Evolutionary conservation across 1,140 invertebrate genomes (phyloP).

Genomic region (Dermatophagoides farinae): DNA sequence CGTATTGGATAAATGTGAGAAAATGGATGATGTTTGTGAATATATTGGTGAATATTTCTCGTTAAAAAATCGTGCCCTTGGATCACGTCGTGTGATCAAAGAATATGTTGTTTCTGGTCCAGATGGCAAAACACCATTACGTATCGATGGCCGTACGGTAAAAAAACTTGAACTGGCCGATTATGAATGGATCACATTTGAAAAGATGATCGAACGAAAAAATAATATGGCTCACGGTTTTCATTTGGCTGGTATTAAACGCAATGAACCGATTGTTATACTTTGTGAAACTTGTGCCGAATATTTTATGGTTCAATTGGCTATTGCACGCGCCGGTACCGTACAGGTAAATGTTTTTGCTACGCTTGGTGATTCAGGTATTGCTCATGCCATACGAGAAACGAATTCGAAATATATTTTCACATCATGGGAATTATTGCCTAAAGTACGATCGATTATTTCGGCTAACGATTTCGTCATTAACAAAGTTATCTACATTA

Average conservation of each 20-base stretch:
- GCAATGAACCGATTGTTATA: slow-evolving; percentile 58
- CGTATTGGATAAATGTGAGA: not conserved
- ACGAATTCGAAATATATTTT: slow-evolving; percentile 50
- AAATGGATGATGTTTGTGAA: not conserved
- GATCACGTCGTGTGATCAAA: not conserved
- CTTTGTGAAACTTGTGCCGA: slow-evolving; percentile 90
- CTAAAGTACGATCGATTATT: slow-evolving; percentile 8
- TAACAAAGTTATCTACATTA: slow-evolving; percentile 1
- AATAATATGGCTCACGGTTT: slow-evolving; percentile 56
- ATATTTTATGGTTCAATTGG: slow-evolving; percentile 69
- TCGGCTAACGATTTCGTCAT: not conserved
- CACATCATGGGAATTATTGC: slow-evolving; percentile 45
- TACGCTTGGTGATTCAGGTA: slow-evolving; percentile 83
- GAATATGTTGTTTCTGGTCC: not conserved
- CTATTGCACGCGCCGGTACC: slow-evolving; percentile 17
- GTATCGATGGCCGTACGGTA: slow-evolving; percentile 4
- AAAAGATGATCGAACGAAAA: slow-evolving; percentile 51
- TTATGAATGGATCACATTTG: slow-evolving; percentile 34
- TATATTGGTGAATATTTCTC: not conserved
- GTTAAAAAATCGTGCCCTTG: not conserved
- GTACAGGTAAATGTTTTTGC: slow-evolving; percentile 84
- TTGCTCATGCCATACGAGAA: slow-evolving; percentile 85
- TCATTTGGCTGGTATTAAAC: slow-evolving; percentile 27
- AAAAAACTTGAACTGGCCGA: slow-evolving; percentile 5
- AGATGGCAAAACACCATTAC: not conserved